Conservation (phyloP, 2,797 vertebrate genomes). For the Vespertilio murinus region DNA sequence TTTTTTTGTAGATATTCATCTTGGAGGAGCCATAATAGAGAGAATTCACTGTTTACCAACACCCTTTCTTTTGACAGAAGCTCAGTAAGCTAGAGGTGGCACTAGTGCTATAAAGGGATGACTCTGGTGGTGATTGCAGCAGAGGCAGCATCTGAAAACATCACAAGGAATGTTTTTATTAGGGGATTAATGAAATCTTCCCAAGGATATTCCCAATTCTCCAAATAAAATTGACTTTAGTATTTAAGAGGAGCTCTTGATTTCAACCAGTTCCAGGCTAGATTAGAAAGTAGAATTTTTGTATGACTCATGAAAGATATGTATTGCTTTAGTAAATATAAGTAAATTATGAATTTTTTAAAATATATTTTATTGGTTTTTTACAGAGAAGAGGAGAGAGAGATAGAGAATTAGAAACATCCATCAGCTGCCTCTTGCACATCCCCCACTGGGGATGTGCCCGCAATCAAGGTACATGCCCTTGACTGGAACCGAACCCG, state of each 20-base stretch:
- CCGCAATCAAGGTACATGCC: too few relatives aligned
- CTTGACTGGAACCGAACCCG: too few relatives aligned
- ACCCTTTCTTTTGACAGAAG: neutral
- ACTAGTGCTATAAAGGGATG: neutral
- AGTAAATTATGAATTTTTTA: slow-evolving; percentile 22
- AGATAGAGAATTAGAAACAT: too few relatives aligned
- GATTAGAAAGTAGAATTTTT: slow-evolving; percentile 43
- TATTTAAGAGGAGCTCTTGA: slow-evolving; percentile 11
- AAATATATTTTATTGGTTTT: too few relatives aligned
- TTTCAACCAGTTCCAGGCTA: neutral
- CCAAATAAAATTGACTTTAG: slow-evolving; percentile 31
- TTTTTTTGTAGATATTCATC: neutral
- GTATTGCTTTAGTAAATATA: slow-evolving; percentile 13
- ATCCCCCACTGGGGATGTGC: too few relatives aligned
- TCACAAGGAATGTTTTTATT: slow-evolving; percentile 32
- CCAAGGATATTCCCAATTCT: neutral
- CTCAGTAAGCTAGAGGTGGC: neutral
- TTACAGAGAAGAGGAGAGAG: too few relatives aligned
- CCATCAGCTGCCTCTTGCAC: too few relatives aligned
- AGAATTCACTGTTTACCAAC: neutral
- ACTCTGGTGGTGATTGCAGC: neutral
- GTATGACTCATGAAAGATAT: slow-evolving; percentile 5
- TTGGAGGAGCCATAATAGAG: neutral
- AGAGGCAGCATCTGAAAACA: neutral
- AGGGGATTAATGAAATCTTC: slow-evolving; percentile 7